Conservation (phyloP, 2,797 vertebrate genomes). For the Capromys pilorides region DNA sequence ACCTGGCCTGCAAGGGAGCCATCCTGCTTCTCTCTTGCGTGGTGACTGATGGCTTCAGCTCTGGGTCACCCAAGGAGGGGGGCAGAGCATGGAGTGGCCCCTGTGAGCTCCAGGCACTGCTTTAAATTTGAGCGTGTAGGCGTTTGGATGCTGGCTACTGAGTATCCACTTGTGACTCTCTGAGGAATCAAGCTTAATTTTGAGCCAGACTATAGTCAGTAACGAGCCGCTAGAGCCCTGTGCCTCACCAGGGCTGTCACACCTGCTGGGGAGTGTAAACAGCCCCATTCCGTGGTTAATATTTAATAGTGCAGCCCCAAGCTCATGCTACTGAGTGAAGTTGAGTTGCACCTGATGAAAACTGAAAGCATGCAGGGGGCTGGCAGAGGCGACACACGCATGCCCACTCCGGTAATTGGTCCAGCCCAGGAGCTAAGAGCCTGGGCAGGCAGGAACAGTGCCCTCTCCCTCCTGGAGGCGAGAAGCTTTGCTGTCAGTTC, state of each 20-base stretch:
- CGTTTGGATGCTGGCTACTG: neutral
- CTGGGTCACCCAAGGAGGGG: neutral
- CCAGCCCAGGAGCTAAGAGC: neutral
- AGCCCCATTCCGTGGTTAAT: slow-evolving; percentile 53
- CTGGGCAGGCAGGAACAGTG: neutral
- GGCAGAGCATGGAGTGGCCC: neutral
- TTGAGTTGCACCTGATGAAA: neutral
- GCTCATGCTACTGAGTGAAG: neutral
- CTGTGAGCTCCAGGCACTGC: neutral
- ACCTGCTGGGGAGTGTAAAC: neutral
- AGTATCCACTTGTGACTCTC: neutral
- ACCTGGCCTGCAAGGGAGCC: neutral
- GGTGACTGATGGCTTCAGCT: too few relatives aligned
- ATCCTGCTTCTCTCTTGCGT: neutral
- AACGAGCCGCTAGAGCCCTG: neutral
- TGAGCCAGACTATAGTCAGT: slow-evolving; percentile 2
- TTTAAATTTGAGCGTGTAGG: neutral
- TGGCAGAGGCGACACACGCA: neutral
- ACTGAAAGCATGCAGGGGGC: neutral
- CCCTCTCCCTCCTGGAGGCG: neutral
- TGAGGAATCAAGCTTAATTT: neutral
- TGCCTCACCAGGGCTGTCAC: neutral
- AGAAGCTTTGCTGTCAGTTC: neutral
- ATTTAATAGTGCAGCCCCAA: slow-evolving; percentile 33
- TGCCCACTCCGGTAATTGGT: neutral